Percentiles rank a stretch among this genome's conserved stretches.
phyloP scores from a whole-genome alignment of 2,888 invertebrate genomes.

The Phyllotreta striolata region DNA sequence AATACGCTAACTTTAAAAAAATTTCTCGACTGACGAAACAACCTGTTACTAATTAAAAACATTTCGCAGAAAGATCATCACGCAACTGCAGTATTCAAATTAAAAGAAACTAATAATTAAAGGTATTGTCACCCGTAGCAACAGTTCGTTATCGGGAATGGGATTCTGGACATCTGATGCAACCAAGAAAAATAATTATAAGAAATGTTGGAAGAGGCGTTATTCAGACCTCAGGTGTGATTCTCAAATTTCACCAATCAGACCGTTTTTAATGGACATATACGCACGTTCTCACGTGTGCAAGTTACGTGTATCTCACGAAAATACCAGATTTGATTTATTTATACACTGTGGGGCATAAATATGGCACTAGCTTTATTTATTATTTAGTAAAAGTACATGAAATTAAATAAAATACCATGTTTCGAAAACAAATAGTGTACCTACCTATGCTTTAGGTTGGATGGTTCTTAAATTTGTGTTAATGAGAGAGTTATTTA shows the following conservation, averaged over 20 bases:
- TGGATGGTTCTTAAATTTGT: too few relatives aligned
- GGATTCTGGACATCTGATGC: slow-evolving; percentile 53
- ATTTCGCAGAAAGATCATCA: neutral
- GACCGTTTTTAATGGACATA: slow-evolving; percentile 14
- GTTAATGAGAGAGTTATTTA: too few relatives aligned
- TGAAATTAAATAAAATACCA: too few relatives aligned
- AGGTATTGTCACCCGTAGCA: slow-evolving; percentile 50
- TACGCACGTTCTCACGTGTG: neutral
- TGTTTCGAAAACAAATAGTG: too few relatives aligned
- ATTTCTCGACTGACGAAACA: too few relatives aligned
- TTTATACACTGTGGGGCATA: too few relatives aligned
- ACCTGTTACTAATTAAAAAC: neutral
- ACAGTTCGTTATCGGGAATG: slow-evolving; percentile 54
- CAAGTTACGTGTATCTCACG: too few relatives aligned
- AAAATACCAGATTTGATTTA: too few relatives aligned
- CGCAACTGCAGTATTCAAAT: neutral
- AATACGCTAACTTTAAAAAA: too few relatives aligned
- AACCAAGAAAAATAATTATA: slow-evolving; percentile 30
- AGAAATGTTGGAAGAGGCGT: slow-evolving; percentile 19
- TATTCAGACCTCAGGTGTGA: slow-evolving; percentile 44
- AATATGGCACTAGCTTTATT: too few relatives aligned
- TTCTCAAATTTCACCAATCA: slow-evolving; percentile 43
- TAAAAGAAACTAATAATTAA: slow-evolving; percentile 43
- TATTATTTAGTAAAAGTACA: too few relatives aligned
- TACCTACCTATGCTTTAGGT: too few relatives aligned